Percentiles rank a stretch among this genome's conserved stretches.
Conservation (phyloP, 2,797 vertebrate species). For the Acrocephalus scirpaceus region DNA sequence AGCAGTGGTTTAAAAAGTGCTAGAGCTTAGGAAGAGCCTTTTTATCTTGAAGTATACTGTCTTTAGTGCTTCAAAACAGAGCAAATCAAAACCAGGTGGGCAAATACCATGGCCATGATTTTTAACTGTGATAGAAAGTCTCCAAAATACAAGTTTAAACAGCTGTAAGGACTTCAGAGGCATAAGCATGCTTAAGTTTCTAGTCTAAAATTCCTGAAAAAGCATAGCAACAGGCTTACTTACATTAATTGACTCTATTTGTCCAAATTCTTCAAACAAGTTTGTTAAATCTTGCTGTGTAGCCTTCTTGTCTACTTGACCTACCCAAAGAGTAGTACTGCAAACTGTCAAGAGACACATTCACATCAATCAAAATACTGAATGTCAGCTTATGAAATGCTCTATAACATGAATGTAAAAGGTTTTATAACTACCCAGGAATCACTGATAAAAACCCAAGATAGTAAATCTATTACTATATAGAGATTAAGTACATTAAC, state of each 20-base stretch:
- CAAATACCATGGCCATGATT: not conserved
- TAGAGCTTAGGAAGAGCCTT: not conserved
- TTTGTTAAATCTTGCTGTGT: constrained; percentile 98
- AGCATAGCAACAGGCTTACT: constrained; percentile 60
- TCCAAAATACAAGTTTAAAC: not conserved
- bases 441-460: not conserved
- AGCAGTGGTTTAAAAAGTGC: not conserved
- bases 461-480: not conserved
- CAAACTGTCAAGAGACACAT: constrained; percentile 83
- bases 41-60: not conserved
- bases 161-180: not conserved
- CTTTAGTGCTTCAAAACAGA: not conserved
- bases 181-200: not conserved
- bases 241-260: constrained; percentile 98
- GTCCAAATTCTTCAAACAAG: constrained; percentile 98
- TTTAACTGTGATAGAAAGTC: not conserved
- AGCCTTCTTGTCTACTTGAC: constrained; percentile 99
- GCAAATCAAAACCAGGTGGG: not conserved
- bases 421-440: not conserved
- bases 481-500: not conserved
- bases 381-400: not conserved
- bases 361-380: not conserved
- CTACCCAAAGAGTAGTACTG: constrained; percentile 98
- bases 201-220: not conserved
- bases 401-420: not conserved